phyloP scores from a whole-genome alignment of 92 coral and sea anemone species.

The Zoanthus gigantus region DNA sequence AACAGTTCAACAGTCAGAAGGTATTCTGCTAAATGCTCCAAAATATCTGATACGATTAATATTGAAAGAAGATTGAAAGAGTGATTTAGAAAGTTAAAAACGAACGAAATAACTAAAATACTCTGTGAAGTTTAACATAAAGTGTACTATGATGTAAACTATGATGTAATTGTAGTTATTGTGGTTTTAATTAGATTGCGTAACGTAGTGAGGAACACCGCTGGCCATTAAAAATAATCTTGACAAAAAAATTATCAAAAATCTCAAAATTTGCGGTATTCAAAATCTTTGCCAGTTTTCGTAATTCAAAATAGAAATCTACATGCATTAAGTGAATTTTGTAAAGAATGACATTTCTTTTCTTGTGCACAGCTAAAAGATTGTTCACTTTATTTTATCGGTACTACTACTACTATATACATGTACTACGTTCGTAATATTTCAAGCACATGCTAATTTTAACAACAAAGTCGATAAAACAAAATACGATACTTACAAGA shows the following conservation, averaged over 20 bases:
- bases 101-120: neutral
- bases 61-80: no score
- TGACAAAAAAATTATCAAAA: neutral
- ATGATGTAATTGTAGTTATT: neutral
- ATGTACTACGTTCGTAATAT: neutral
- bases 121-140: neutral
- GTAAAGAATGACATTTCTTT: neutral
- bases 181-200: constrained; percentile 8
- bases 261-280: neutral
- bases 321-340: neutral
- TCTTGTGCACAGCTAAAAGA: neutral
- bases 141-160: neutral
- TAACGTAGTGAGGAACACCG: constrained; percentile 3
- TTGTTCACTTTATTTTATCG: neutral
- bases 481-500: constrained; percentile 70
- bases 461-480: neutral
- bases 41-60: no score
- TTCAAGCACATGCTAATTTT: neutral
- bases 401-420: neutral
- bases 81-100: neutral
- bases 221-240: constrained; percentile 7
- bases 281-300: neutral
- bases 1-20: no score
- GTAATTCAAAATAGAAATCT: neutral
- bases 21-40: no score